Evolutionary conservation across 92 coral and sea anemone genomes (phyloP).

Genomic region (Porites rus): DNA sequence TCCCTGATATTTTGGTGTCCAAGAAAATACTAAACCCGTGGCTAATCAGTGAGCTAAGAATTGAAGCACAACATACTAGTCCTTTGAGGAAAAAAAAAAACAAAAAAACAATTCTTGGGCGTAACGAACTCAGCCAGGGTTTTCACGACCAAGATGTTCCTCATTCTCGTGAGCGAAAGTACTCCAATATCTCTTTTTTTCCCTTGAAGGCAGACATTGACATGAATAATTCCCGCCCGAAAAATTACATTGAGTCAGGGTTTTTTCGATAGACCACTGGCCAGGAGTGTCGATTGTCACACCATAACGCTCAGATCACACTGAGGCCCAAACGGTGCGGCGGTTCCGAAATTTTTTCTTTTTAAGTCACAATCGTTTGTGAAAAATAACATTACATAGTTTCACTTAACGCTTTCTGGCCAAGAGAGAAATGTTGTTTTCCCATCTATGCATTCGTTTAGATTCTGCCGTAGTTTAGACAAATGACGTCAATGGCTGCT

Average conservation of each 20-base stretch:
- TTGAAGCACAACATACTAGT: neutral
- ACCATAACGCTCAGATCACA: neutral
- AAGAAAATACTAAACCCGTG: no score
- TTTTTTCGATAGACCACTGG: constrained; percentile 2
- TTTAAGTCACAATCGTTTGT: neutral
- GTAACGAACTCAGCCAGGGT: neutral
- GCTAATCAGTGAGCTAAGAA: no score
- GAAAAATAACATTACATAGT: no score
- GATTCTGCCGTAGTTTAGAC: no score
- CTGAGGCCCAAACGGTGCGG: constrained; percentile 9
- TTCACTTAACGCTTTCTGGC: no score
- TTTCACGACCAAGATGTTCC: neutral
- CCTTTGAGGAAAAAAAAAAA: neutral
- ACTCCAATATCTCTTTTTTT: neutral
- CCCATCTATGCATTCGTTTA: no score
- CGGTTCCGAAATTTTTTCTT: neutral
- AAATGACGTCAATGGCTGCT: no score
- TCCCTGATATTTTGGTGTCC: neutral
- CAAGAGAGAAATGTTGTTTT: no score
- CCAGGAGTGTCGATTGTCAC: neutral
- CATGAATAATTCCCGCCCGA: constrained; percentile 4
- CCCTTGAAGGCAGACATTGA: constrained; percentile 7
- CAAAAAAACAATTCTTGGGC: neutral
- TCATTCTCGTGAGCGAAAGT: neutral
- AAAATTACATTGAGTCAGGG: neutral